A percentile compares a stretch with the other conserved stretches of the same genome.
These are phyloP conservation scores for Patella pellucida DNA, from an alignment of 2,888 invertebrate genomes.

Conservation along the genomic window DNA sequence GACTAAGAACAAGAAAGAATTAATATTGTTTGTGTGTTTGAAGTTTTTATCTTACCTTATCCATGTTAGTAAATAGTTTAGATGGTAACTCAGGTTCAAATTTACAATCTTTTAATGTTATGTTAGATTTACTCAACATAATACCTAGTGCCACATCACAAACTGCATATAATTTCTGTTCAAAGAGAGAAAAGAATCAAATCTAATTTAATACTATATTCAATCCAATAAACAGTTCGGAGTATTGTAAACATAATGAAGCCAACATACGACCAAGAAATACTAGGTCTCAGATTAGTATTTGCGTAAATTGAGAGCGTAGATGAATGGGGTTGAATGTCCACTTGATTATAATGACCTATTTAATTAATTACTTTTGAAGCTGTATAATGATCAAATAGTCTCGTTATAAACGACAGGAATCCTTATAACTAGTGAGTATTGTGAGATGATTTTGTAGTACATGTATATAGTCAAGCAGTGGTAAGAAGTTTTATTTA, in stretches of 20 bases:
- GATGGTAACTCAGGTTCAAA: constrained; percentile 73
- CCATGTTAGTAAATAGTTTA: constrained; percentile 73
- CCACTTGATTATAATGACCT: too few species aligned
- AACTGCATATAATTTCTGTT: constrained; percentile 94
- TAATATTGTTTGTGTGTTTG: not conserved
- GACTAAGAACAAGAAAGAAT: too few species aligned
- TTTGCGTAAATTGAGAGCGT: too few species aligned
- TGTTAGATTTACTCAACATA: constrained; percentile 87
- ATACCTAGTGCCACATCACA: constrained; percentile 95
- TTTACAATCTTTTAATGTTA: constrained; percentile 91
- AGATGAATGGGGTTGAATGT: too few species aligned
- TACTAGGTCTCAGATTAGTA: not conserved
- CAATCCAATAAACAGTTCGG: not conserved
- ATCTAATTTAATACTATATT: constrained; percentile 14
- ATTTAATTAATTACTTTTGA: too few species aligned
- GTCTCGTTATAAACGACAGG: too few species aligned
- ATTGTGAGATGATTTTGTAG: too few species aligned
- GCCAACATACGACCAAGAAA: not conserved
- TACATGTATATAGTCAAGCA: too few species aligned
- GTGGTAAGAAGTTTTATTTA: too few species aligned
- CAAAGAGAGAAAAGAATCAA: constrained; percentile 29
- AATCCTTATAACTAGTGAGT: too few species aligned
- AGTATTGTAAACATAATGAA: not conserved
- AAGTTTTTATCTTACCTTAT: constrained; percentile 49
- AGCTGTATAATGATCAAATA: too few species aligned